A percentile compares a stretch with the other conserved stretches of the same genome.
Evolutionary conservation across 2,797 vertebrate species (phyloP).

Genomic region (Pseudomugil tenellus): DNA sequence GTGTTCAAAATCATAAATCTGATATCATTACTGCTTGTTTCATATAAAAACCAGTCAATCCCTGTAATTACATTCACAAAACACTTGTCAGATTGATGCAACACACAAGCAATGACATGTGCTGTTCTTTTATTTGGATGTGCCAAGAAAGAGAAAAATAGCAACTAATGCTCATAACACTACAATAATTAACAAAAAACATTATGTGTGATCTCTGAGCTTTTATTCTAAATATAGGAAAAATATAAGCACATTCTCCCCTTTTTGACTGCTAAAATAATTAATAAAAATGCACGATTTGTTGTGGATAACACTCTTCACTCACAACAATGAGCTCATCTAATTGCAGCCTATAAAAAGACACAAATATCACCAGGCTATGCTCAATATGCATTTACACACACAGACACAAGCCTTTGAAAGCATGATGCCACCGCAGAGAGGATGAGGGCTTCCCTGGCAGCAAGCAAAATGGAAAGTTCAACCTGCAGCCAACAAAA

Average conservation of each 20-base stretch:
- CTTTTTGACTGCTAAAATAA: too few species aligned
- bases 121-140: constrained; percentile 13
- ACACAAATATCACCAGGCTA: constrained; percentile 16
- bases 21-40: not conserved
- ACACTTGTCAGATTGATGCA: constrained; percentile 23
- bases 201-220: constrained; percentile 7
- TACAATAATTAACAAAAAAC: constrained; percentile 13
- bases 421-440: constrained; percentile 40
- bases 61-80: constrained; percentile 4
- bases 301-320: constrained; percentile 6
- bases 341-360: constrained; percentile 38
- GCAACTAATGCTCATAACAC: constrained; percentile 25
- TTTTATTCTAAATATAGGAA: not conserved
- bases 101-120: constrained; percentile 1
- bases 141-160: constrained; percentile 5
- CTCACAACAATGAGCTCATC: constrained; percentile 23
- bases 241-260: not conserved
- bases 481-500: constrained; percentile 49
- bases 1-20: not conserved
- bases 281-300: constrained; percentile 18
- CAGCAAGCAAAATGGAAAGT: constrained; percentile 54
- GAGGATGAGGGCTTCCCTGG: constrained; percentile 61
- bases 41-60: not conserved
- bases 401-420: constrained; percentile 30
- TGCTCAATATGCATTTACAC: constrained; percentile 12